Base-by-base conservation (phyloP, 2,888 invertebrate genomes). In the Andrena flavipes region DNA sequence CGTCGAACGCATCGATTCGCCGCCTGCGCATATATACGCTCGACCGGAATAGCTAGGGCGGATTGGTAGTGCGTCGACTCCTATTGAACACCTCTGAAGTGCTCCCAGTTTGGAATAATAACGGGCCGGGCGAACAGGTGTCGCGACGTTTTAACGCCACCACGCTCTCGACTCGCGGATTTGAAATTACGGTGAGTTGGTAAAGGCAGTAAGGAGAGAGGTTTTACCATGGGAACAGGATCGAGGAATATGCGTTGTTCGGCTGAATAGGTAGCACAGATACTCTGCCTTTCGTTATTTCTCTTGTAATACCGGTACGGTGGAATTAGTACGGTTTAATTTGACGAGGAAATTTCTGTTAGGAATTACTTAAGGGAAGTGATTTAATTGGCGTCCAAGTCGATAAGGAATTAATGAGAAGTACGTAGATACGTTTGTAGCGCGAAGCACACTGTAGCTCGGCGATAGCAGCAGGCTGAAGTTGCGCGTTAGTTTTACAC, bases 21-120 rank as follows among this genome's bases (percentile, higher is more conserved):
- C 62, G 48, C 5, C 5, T 33, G 20, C 51, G 8, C 60, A 84
- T 84, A 84, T 84, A 82, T 63, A 70, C 13, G 35, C 4, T 16
- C 35, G 7, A 5, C 51, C 23, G 77, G 26, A 60, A 82, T 74
- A 85, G 67, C 48, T 49, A 60, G 33, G 23, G 29, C 48, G 62
- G 42, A 74, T 74, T 80, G 72, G 74, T 80, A 67, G 84, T 78
- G 29, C 62, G 69, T 59, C 68, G 51, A 67, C 68, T 83, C 35
- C 54, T 20, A 56, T 33, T 42, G 42, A 62, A 20, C 65, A 33
- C 62, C 64, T 68, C 8, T 51, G 54, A 64, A 75, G 49, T 68
- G 62, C 16, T 60, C 20, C 16, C 8, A 33, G n/a, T 3, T n/a
- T 62, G 4, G 20, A 0, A n/a, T 70, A 56, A 71, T 49, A 78